These are phyloP conservation scores for Sinocyclocheilus rhinocerous DNA, from an alignment of 2,113 vertebrate genomes.

Conservation along the genomic window DNA sequence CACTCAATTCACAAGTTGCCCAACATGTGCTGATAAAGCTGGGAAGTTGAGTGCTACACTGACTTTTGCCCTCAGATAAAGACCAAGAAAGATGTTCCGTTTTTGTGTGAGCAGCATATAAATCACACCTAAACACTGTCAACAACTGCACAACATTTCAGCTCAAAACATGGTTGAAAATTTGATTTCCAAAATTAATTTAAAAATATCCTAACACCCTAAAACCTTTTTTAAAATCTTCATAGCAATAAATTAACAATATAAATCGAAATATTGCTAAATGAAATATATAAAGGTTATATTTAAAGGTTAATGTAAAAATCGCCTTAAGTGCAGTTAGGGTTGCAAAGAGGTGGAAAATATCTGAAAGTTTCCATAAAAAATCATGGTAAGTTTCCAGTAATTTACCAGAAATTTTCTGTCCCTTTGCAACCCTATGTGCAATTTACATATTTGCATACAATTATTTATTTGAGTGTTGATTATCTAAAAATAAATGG, in stretches of 20 bases:
- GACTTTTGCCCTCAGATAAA: constrained; percentile 34
- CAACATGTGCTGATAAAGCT: neutral
- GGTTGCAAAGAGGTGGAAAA: neutral
- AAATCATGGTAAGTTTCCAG: neutral
- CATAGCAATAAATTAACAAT: no score
- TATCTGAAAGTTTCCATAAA: no score
- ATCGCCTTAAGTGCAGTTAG: neutral
- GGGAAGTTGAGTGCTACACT: neutral
- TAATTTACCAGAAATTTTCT: neutral
- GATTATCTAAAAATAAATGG: neutral
- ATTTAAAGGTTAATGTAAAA: neutral
- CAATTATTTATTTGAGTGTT: neutral
- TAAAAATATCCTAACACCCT: no score
- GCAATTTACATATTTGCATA: no score
- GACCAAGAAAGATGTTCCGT: neutral
- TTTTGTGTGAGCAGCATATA: no score
- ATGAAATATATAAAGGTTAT: no score
- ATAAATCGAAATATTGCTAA: no score
- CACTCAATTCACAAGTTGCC: neutral
- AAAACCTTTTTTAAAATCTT: no score
- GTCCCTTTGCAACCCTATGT: neutral
- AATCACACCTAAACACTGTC: neutral
- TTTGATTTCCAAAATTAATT: neutral
- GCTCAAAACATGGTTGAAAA: neutral
- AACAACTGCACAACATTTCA: neutral